Base-by-base conservation (phyloP, 2,888 invertebrate species). In the Epirrita christyi region DNA sequence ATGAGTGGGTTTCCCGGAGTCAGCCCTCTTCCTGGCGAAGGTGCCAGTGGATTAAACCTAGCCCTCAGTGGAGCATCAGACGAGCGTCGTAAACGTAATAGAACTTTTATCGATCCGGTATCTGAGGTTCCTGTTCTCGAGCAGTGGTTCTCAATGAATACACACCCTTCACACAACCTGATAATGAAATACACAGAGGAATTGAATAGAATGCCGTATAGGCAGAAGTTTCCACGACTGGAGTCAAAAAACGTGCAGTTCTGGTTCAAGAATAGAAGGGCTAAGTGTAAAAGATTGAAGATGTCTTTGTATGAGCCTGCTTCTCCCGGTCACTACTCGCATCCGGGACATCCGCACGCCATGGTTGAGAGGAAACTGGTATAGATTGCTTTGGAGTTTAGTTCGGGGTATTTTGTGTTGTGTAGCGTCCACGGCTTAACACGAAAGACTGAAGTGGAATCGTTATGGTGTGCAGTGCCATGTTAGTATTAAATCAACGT, bases 241-340 rank as follows among this genome's bases (percentile, higher is more conserved):
- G 99, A 99, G 85, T 98, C 99, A 41, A 99, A 99, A 92, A 99
- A 99, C 83, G 99, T 99, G 68, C 99, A 99, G 88, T 98, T 99
- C 85, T 99, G 99, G 99, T 99, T 99, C 91, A 99, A 99, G 87
- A 99, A 99, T 83, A 96, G 99, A 41, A 94, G 99, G 56, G 99
- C 99, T 71, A 99, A 99, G 90, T 98, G 98, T 87, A 99, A 99
- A 92, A 94, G 99, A 59, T 93, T 99, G 78, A 97, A 98, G 88
- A 97, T 97, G 96, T 96, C 97, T 0, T 86, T 97, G 41, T 97
- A 96, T 78, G 97, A 97, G 77, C 94, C 93, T 40, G 93, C 94
- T 50, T 93, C 94, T n/a, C 93, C 94, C 0, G 93, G 94, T 32
- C 94, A 93, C 69, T 94, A 94, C 70, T 73, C 87, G 1, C 94